Percentiles rank a stretch among this genome's conserved stretches.
phyloP scores from a whole-genome alignment of 1,140 invertebrate genomes.

The Papilio aristodemus region DNA sequence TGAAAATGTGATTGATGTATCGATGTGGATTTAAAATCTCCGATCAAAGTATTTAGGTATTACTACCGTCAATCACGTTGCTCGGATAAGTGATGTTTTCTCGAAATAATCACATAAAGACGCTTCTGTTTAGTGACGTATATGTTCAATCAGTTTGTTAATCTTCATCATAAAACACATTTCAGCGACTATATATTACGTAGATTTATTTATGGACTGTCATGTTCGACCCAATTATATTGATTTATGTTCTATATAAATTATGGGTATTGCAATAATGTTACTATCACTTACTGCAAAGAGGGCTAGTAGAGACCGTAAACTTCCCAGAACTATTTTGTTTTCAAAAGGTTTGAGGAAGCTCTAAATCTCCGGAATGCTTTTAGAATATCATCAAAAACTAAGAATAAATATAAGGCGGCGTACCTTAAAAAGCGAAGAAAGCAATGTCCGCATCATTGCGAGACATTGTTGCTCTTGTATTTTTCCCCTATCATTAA shows the following conservation, averaged over 20 bases:
- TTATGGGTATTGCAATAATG: background rate
- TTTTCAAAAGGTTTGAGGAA: too few species aligned
- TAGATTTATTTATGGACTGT: slow-evolving; percentile 15
- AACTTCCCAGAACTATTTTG: background rate
- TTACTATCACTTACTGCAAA: background rate
- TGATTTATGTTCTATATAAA: slow-evolving; percentile 10
- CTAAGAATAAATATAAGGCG: too few species aligned
- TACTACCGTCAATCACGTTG: slow-evolving; percentile 19
- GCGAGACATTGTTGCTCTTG: too few species aligned
- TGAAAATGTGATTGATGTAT: slow-evolving; percentile 8
- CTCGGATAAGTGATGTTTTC: slow-evolving; percentile 6
- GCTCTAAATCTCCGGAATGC: too few species aligned
- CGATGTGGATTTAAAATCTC: slow-evolving; percentile 15
- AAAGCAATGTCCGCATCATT: too few species aligned
- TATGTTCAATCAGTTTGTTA: slow-evolving; percentile 17
- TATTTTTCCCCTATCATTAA: too few species aligned
- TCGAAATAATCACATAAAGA: slow-evolving; percentile 21
- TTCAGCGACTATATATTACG: slow-evolving; percentile 16
- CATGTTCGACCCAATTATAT: slow-evolving; percentile 19
- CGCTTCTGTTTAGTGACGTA: slow-evolving; percentile 7
- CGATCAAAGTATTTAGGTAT: slow-evolving; percentile 20
- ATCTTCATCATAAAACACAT: slow-evolving; percentile 19
- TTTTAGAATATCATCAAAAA: too few species aligned
- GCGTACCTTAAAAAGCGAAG: too few species aligned
- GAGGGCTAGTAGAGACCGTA: background rate